A percentile compares a stretch with the other conserved stretches of the same genome.
phyloP scores from a whole-genome alignment of 2,113 vertebrate species.

The Microcebus murinus region DNA sequence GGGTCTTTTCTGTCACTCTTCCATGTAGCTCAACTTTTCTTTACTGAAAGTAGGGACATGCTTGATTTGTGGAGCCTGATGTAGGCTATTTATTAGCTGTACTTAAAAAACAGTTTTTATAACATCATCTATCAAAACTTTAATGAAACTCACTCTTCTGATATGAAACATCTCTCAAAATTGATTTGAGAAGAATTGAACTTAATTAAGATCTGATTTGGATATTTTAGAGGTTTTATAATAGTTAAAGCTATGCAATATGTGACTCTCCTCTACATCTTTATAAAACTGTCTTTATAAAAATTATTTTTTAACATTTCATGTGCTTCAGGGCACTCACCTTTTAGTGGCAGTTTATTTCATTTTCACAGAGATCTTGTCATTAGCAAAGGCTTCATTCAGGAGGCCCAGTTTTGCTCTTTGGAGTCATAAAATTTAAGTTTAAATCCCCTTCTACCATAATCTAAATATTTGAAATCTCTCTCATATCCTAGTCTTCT shows the following conservation, averaged over 20 bases:
- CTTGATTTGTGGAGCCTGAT: not conserved
- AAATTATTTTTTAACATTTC: not conserved
- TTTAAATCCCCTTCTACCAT: slow-evolving; percentile 20
- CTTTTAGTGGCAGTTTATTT: not conserved
- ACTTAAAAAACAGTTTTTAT: not conserved
- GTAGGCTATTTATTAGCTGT: not conserved
- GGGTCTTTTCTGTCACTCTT: not conserved
- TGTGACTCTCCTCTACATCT: not conserved
- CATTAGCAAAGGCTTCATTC: not conserved
- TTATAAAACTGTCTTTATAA: not conserved
- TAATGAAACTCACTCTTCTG: not conserved
- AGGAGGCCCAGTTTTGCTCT: not conserved
- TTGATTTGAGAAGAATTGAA: slow-evolving; percentile 3
- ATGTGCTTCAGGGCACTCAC: not conserved
- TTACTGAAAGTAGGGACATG: not conserved
- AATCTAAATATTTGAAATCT: slow-evolving; percentile 11
- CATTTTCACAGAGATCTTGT: not conserved
- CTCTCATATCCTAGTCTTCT: fast-evolving
- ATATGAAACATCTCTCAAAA: not conserved
- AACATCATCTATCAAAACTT: not conserved
- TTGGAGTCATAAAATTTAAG: slow-evolving; percentile 17
- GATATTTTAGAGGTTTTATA: not conserved
- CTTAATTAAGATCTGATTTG: slow-evolving; percentile 10
- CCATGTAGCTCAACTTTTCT: not conserved
- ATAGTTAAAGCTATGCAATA: not conserved